These are phyloP conservation scores for Sclerurus mexicanus DNA, from an alignment of 2,113 vertebrate genomes.

Conservation along the genomic window DNA sequence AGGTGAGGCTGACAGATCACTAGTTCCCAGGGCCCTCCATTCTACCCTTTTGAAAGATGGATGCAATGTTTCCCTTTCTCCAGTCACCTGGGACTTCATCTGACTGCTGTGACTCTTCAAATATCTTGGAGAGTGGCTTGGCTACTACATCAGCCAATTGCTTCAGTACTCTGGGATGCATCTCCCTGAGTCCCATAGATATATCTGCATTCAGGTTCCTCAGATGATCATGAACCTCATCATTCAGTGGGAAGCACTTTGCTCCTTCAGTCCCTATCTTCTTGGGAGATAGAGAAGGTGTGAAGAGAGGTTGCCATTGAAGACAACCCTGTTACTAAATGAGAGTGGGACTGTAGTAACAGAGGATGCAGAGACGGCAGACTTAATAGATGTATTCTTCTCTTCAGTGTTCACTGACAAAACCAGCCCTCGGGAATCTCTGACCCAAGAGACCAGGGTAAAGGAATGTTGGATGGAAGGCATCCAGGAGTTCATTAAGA, in stretches of 20 bases:
- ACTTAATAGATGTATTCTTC: not conserved
- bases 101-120: not conserved
- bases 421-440: not conserved
- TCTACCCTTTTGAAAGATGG: not conserved
- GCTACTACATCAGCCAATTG: not conserved
- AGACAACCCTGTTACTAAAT: not conserved
- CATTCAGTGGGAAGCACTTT: not conserved
- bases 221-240: not conserved
- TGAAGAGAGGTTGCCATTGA: not conserved
- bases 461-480: not conserved
- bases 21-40: not conserved
- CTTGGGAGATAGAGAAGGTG: not conserved
- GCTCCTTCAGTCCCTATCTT: too few species aligned
- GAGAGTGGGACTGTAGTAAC: not conserved
- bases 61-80: not conserved
- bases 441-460: not conserved
- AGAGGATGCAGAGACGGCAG: rapidly evolving
- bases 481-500: not conserved
- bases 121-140: not conserved
- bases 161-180: not conserved
- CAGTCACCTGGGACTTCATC: not conserved
- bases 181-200: too few species aligned
- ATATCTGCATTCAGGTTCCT: not conserved
- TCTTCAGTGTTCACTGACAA: not conserved
- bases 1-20: not conserved